Evolutionary conservation across 1,140 invertebrate genomes (phyloP).

Genomic region (Battus philenor): DNA sequence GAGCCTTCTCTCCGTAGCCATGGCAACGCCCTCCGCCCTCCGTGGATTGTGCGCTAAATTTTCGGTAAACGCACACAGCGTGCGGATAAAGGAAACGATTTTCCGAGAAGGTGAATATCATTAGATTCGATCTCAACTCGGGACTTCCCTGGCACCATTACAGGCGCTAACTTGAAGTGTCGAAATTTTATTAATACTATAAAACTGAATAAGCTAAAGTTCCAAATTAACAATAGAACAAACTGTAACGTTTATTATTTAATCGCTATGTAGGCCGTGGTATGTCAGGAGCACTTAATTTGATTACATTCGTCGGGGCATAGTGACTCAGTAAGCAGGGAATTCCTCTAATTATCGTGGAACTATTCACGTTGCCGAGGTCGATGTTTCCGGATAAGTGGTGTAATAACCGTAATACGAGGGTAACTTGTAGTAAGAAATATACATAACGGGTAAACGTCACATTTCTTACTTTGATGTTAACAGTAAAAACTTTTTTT

Average conservation of each 20-base stretch:
- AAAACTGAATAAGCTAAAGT: no score
- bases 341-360: constrained; percentile 25
- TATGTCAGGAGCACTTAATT: constrained; percentile 3
- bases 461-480: neutral
- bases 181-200: constrained; percentile 19
- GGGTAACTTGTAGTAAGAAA: constrained; percentile 7
- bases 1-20: constrained; percentile 62
- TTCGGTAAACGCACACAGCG: constrained; percentile 50
- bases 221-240: neutral
- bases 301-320: constrained; percentile 30
- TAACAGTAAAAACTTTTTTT: no score
- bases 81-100: constrained; percentile 62
- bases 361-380: constrained; percentile 19
- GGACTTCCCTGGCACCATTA: constrained; percentile 32
- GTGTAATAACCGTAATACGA: constrained; percentile 20
- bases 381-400: constrained; percentile 20
- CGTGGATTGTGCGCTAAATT: constrained; percentile 46
- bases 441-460: neutral
- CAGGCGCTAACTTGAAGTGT: constrained; percentile 23
- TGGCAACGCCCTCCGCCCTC: constrained; percentile 63
- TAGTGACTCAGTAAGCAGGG: constrained; percentile 32
- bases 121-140: constrained; percentile 35
- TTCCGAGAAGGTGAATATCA: constrained; percentile 67
- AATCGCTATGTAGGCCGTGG: neutral
- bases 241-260: constrained; percentile 1